Percentiles rank a stretch among this genome's conserved stretches.
Conservation (phyloP, 2,888 invertebrate species). For the Drosophila recens region DNA sequence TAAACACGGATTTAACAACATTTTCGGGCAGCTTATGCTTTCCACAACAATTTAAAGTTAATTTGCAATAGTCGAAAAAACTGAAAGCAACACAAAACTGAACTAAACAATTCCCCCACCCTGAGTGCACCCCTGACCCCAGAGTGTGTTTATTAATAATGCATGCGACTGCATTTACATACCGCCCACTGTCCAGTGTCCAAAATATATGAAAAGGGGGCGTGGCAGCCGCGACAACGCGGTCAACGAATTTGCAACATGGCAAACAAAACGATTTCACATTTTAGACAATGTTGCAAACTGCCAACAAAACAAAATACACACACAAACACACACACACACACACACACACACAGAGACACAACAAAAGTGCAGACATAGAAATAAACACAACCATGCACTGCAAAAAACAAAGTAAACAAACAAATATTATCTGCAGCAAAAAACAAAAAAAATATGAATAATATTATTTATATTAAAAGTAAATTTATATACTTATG, state of each 20-base stretch:
- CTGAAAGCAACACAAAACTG: slow-evolving; percentile 6
- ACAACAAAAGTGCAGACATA: slow-evolving; percentile 5
- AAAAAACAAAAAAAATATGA: too few species aligned
- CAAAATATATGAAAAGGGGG: neutral
- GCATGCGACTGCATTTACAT: slow-evolving; percentile 56
- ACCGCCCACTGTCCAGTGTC: slow-evolving; percentile 11
- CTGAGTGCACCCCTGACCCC: too few species aligned
- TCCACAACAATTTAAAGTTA: slow-evolving; percentile 29
- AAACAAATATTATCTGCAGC: neutral
- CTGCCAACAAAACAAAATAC: slow-evolving; percentile 26
- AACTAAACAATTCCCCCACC: slow-evolving; percentile 11
- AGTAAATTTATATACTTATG: too few species aligned
- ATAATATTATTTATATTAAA: too few species aligned
- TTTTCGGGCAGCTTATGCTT: neutral
- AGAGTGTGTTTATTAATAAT: slow-evolving; percentile 61
- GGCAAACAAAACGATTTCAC: slow-evolving; percentile 54
- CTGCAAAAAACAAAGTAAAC: slow-evolving; percentile 1
- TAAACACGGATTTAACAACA: slow-evolving; percentile 9
- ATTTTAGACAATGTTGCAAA: slow-evolving; percentile 51
- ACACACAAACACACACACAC: neutral
- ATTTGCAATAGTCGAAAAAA: slow-evolving; percentile 7
- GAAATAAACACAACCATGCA: slow-evolving; percentile 18
- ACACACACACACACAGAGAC: neutral
- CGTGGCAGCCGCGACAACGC: slow-evolving; percentile 32
- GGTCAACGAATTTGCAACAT: slow-evolving; percentile 52